Conservation (phyloP, 2,113 vertebrate genomes). For the Ochotona curzoniae region DNA sequence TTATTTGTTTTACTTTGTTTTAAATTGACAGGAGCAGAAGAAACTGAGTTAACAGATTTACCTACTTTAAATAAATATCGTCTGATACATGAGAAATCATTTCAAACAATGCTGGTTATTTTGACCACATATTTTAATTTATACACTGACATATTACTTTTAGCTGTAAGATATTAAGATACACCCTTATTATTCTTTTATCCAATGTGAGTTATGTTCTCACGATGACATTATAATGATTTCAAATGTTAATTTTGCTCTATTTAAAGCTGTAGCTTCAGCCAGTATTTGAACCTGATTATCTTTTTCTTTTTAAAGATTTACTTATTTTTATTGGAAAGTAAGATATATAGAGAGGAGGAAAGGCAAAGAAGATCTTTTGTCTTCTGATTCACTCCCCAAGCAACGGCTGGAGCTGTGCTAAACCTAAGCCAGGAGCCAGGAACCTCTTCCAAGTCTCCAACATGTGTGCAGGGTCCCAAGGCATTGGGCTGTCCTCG, state of each 20-base stretch:
- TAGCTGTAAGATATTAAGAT: neutral
- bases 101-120: neutral
- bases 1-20: slow-evolving; percentile 18
- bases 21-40: slow-evolving; percentile 1
- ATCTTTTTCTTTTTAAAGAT: neutral
- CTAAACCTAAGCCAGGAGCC: too few species aligned
- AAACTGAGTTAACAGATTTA: slow-evolving; percentile 31
- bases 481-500: too few species aligned
- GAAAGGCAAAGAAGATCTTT: too few species aligned
- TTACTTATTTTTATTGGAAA: too few species aligned
- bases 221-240: neutral
- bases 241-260: neutral
- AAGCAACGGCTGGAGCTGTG: too few species aligned
- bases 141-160: neutral
- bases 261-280: neutral
- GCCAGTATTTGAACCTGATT: neutral
- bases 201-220: neutral
- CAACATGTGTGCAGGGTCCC: too few species aligned
- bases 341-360: too few species aligned
- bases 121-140: slow-evolving; percentile 10
- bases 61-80: neutral
- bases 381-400: too few species aligned
- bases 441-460: too few species aligned
- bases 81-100: neutral
- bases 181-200: neutral